Conservation (phyloP, 2,113 vertebrate species). For the Sylvia atricapilla region DNA sequence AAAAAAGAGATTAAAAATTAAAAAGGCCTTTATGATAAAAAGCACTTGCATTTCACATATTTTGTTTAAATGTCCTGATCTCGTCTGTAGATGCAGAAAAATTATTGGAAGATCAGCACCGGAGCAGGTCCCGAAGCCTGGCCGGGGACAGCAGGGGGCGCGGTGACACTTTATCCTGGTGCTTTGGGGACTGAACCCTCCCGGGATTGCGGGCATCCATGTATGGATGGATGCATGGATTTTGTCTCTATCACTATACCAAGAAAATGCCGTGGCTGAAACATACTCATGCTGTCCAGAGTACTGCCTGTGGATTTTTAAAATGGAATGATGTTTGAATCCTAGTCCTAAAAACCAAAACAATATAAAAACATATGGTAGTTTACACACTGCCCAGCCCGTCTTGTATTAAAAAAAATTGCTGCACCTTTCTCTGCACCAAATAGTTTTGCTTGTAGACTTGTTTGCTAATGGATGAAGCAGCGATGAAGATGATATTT, state of each 20-base stretch:
- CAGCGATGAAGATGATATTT: neutral
- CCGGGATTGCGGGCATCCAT: neutral
- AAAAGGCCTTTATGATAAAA: neutral
- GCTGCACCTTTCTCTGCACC: neutral
- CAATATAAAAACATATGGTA: neutral
- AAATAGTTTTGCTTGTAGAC: neutral
- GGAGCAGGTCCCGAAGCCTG: neutral
- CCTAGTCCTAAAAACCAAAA: neutral
- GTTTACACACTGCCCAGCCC: neutral
- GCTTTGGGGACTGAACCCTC: neutral
- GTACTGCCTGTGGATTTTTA: neutral
- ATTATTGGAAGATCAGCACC: fast-evolving
- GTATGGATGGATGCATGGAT: neutral
- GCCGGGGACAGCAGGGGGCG: constrained; percentile 35
- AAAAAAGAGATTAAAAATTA: neutral
- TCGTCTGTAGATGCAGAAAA: neutral
- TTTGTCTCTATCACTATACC: neutral
- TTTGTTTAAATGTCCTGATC: neutral
- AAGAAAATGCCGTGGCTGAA: neutral
- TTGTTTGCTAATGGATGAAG: neutral
- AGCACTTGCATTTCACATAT: neutral
- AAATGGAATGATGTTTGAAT: neutral
- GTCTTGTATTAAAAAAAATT: neutral
- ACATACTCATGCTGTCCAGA: neutral
- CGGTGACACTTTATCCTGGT: neutral